Evolutionary conservation across 2,888 invertebrate genomes (phyloP).

Genomic region (Synergus japonicus): DNA sequence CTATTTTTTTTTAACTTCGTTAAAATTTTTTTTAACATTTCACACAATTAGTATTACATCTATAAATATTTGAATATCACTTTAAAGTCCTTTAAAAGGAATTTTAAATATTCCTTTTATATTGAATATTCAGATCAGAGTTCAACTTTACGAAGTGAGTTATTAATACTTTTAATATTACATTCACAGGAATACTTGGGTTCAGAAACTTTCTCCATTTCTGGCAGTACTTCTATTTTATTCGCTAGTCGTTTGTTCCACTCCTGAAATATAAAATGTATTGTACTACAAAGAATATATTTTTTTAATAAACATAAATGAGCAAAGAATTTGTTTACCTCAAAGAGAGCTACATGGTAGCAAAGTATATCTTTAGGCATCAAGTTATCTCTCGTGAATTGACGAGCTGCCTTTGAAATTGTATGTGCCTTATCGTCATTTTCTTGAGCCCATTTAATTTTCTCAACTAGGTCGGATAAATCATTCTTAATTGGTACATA

Average conservation of each 20-base stretch:
- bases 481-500: conserved; percentile 90
- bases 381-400: conserved; percentile 87
- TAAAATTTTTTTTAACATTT: neutral
- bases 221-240: conserved; percentile 79
- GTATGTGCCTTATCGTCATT: conserved; percentile 84
- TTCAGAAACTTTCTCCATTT: conserved; percentile 83
- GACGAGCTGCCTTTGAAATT: conserved; percentile 84
- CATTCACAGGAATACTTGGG: conserved; percentile 76
- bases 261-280: conserved; percentile 78
- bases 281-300: neutral
- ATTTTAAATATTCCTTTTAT: too few species aligned
- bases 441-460: conserved; percentile 87
- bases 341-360: conserved; percentile 87
- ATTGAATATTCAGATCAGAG: conserved; percentile 39
- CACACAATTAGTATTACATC: neutral
- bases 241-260: conserved; percentile 85
- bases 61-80: neutral
- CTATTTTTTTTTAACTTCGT: neutral
- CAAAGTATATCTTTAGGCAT: conserved; percentile 92
- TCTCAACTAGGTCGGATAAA: conserved; percentile 88
- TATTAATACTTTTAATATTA: conserved; percentile 42
- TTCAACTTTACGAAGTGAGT: conserved; percentile 42
- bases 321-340: conserved; percentile 75
- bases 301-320: too few species aligned
- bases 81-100: neutral